These are phyloP conservation scores for Chlamydotis undulata DNA, from an alignment of 2,113 vertebrate species.

Conservation along the genomic window DNA sequence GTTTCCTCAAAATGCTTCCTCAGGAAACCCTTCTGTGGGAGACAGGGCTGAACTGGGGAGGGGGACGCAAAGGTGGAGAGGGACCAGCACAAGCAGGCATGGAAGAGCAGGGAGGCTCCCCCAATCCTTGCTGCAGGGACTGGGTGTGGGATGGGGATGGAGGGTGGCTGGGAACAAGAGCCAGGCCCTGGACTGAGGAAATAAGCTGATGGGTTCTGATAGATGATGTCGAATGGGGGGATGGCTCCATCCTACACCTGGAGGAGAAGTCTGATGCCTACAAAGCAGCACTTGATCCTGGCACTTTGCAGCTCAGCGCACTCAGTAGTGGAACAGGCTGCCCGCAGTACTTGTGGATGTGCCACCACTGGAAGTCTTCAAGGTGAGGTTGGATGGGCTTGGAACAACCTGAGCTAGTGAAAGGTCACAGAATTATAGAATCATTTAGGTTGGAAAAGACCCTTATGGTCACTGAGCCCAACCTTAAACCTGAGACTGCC, in stretches of 20 bases:
- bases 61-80: neutral
- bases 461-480: neutral
- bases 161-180: neutral
- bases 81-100: rapidly evolving
- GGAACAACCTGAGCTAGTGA: neutral
- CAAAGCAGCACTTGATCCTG: neutral
- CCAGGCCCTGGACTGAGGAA: neutral
- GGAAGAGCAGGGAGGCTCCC: neutral
- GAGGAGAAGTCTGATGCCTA: neutral
- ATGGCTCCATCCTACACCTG: neutral
- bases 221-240: neutral
- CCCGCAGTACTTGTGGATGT: neutral
- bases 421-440: neutral
- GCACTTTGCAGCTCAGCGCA: neutral
- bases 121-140: neutral
- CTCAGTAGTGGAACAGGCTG: neutral
- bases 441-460: neutral
- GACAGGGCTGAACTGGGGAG: rapidly evolving
- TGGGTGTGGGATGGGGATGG: neutral
- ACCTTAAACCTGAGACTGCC: neutral
- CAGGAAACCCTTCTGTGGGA: neutral
- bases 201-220: rapidly evolving
- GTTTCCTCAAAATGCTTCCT: neutral
- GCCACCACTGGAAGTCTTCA: neutral
- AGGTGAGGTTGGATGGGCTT: neutral